Evolutionary conservation across 2,113 vertebrate species (phyloP), one percentile per base, ranked within the genome.

Genomic region (Gobius niger): DNA sequence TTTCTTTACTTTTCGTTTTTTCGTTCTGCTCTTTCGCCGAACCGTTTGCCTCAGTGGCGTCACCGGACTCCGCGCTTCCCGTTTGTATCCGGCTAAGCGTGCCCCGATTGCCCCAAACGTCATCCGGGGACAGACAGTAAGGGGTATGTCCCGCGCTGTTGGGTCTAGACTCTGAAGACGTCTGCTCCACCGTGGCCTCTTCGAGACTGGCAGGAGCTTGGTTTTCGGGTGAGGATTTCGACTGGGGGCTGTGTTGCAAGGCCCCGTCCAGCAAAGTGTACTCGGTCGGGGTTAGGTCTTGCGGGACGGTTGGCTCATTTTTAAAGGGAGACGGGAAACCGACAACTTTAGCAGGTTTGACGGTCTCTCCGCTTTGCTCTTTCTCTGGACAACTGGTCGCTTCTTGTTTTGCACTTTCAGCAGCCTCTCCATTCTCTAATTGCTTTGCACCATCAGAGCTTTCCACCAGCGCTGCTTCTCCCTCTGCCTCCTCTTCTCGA

Each of bases 141-240:
- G 95, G 94, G 0, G 94, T 94, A 85, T 91, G 91, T 0, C 93
- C 93, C 0, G 91, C 92, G n/a, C 92, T 91, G 84, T 92, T 93
- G 64, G 90, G 90, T 0, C 91, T 81, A 0, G 92, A 93, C 72
- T 91, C 88, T 0, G 93, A 88, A 0, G 94, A 93, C 44, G 86
- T 90, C 40, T 92, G 91, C 79, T 94, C 95, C 3, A 95, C 80
- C 0, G 93, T 93, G 74, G 93, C 93, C 76, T 95, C 95, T 1
- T 94, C 95, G 0, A 90, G 91, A 83, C 93, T 94, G 66, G 89
- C 84, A 0, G 73, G 68, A 1, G 13, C 81, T 49, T 75, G 85
- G 82, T 83, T 90, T 44, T 87, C 88, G 4, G 82, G 85, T 34
- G 88, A 90, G 3, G 85, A 83, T 16, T 70, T 67, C 0, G 88